Evolutionary conservation across 92 coral and sea anemone genomes (phyloP), one percentile per base, ranked within the genome.

Genomic region (Muricea muricata): DNA sequence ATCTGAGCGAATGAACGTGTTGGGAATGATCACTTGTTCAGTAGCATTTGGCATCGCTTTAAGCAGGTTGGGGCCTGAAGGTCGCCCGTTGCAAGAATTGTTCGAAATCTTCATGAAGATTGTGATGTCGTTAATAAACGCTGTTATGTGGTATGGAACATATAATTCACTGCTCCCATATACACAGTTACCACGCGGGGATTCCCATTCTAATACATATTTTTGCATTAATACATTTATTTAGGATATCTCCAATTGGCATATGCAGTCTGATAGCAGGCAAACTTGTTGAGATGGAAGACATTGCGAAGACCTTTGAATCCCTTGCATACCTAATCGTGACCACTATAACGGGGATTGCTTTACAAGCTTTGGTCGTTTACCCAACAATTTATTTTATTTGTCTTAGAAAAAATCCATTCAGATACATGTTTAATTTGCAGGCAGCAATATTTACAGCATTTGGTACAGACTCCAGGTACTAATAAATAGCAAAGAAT

Each of bases 101-200:
- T 93, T 93, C 75, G 87, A 87, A 50, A 72, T 78, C 3, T 46
- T 90, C 32, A 90, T 90, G 82, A 89, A 85, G 37, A 87, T 91
- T 52, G 92, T 93, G 13, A 93, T 93, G 97, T 87, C 87, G 69
- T 50, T 90, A 31, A 90, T 93, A 56, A 52, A 82, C 11, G 87
- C 84, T 6, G 87, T 93, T 54, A 93, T 93, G 97, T 93, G 97
- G 97, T 93, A n/a, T n/a, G n/a, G n/a, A n/a, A n/a, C n/a, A n/a
- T n/a, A n/a, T n/a, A n/a, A 45, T 6, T 1, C 50, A 5, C 12
- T 45, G 50, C 12, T 13, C 50, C 50, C 50, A 8, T 45, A 17
- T 65, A 28, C 4, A 1, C 6, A 5, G 17, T 14, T 0, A 1
- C 4, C 3, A 15, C 37, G 37, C 28, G 72, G 39, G 28, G 6